phyloP scores from a whole-genome alignment of 2,888 invertebrate species.

The Cosmopolites sordidus region DNA sequence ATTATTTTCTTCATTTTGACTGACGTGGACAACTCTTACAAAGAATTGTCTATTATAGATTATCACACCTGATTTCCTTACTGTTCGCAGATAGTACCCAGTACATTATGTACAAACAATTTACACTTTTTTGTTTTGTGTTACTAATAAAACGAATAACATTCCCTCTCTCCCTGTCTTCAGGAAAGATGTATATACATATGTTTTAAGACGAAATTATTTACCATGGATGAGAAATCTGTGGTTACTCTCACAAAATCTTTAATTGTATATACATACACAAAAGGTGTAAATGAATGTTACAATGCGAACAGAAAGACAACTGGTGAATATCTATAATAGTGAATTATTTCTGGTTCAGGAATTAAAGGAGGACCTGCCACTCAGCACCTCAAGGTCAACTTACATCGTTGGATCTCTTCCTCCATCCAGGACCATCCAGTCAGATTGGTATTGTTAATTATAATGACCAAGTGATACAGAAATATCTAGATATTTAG shows the following conservation, averaged over 20 bases:
- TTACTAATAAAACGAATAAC: no score
- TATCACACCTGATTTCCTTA: slow-evolving; percentile 8
- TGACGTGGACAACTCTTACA: slow-evolving; percentile 7
- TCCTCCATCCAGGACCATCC: slow-evolving; percentile 8
- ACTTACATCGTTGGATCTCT: slow-evolving; percentile 5
- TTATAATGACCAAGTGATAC: not conserved
- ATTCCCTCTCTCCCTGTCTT: no score
- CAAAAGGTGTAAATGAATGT: no score
- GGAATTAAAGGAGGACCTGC: slow-evolving; percentile 40
- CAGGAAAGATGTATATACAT: no score
- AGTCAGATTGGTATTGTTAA: not conserved
- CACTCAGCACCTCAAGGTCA: slow-evolving; percentile 31
- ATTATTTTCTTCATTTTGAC: not conserved
- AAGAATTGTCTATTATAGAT: slow-evolving; percentile 14
- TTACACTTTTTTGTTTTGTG: no score
- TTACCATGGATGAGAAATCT: no score
- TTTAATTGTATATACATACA: no score
- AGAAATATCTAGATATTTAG: not conserved
- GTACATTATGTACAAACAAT: no score
- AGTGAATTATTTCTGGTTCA: slow-evolving; percentile 39
- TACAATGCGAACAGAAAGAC: slow-evolving; percentile 19
- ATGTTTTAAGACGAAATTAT: no score
- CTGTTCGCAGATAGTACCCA: slow-evolving; percentile 14
- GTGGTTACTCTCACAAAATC: no score
- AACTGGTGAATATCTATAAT: slow-evolving; percentile 20